Evolutionary conservation across 2,888 invertebrate genomes (phyloP).

Genomic region (Athalia rosae): DNA sequence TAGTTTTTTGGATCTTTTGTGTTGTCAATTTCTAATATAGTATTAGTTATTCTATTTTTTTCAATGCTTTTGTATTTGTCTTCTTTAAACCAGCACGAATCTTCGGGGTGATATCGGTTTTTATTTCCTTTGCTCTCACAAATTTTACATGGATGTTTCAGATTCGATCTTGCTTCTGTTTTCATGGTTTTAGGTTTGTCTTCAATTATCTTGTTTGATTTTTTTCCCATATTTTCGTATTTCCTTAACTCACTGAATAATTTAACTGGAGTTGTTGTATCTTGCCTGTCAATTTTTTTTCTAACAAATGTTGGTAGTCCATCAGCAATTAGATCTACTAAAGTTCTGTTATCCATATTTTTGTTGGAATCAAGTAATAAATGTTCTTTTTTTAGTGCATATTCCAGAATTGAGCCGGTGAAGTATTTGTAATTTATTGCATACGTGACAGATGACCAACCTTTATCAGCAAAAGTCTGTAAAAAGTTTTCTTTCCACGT

Average conservation of each 20-base stretch:
- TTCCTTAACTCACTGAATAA: constrained; percentile 24
- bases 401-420: constrained; percentile 41
- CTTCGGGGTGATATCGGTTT: constrained; percentile 49
- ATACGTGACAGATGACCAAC: constrained; percentile 41
- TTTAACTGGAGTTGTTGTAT: constrained; percentile 12
- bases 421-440: constrained; percentile 44
- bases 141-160: constrained; percentile 22
- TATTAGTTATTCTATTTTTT: constrained; percentile 49
- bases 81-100: constrained; percentile 49
- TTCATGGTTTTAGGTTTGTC: constrained; percentile 1
- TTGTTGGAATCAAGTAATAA: constrained; percentile 40
- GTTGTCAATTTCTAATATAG: constrained; percentile 51
- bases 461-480: constrained; percentile 42
- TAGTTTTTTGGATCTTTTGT: constrained; percentile 50
- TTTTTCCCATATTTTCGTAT: constrained; percentile 13
- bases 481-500: constrained; percentile 42
- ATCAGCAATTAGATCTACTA: constrained; percentile 35
- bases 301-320: constrained; percentile 36
- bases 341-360: constrained; percentile 27
- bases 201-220: constrained; percentile 9
- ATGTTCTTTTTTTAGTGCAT: constrained; percentile 46
- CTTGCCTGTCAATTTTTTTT: constrained; percentile 32
- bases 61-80: constrained; percentile 38
- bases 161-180: constrained; percentile 34
- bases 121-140: constrained; percentile 45